These are phyloP conservation scores for Miichthys miiuy DNA, from an alignment of 2,797 vertebrate genomes.

Conservation along the genomic window DNA sequence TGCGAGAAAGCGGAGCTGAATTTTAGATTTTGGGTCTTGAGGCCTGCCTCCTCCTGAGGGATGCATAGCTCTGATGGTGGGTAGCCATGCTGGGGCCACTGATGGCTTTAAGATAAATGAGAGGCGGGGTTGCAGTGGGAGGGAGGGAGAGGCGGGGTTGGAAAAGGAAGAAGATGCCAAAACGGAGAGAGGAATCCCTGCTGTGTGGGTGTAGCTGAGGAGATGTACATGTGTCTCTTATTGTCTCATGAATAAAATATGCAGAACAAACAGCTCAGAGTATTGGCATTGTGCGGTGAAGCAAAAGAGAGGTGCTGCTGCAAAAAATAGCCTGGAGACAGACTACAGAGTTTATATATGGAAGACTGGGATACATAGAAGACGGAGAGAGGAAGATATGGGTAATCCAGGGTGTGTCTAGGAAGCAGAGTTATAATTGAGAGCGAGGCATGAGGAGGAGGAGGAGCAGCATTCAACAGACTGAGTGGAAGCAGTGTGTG, in stretches of 20 bases:
- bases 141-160: constrained; percentile 16
- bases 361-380: constrained; percentile 30
- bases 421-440: not conserved
- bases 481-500: constrained; percentile 20
- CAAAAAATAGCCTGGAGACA: constrained; percentile 53
- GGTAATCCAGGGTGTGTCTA: constrained; percentile 27
- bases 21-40: constrained; percentile 33
- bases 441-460: not conserved
- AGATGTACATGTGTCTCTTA: constrained; percentile 72
- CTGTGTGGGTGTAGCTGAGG: constrained; percentile 61
- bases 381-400: not conserved
- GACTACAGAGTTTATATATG: constrained; percentile 38
- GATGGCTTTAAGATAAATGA: constrained; percentile 74
- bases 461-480: constrained; percentile 8
- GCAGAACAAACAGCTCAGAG: constrained; percentile 74
- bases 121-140: constrained; percentile 26
- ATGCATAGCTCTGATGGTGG: constrained; percentile 42
- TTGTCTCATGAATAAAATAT: constrained; percentile 79
- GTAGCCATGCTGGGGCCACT: constrained; percentile 59
- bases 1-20: constrained; percentile 31
- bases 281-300: constrained; percentile 61
- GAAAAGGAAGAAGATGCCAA: constrained; percentile 53
- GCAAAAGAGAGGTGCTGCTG: constrained; percentile 21
- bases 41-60: constrained; percentile 37
- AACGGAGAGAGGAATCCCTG: constrained; percentile 53